phyloP scores from a whole-genome alignment of 2,797 vertebrate species.

The Sciurus carolinensis region DNA sequence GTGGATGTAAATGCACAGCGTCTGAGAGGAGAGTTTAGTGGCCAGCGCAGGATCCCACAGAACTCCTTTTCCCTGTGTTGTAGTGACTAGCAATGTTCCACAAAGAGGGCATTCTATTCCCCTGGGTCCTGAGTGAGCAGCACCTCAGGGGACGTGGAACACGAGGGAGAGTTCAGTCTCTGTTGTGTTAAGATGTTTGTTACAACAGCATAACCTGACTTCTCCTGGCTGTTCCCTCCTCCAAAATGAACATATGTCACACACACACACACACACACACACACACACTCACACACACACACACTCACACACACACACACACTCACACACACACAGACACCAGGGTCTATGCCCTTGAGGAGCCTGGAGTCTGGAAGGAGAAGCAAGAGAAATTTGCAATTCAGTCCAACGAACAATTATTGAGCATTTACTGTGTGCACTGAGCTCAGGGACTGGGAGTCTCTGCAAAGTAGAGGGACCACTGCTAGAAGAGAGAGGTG shows the following conservation, averaged over 20 bases:
- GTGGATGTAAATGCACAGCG: not conserved
- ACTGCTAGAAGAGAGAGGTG: not conserved
- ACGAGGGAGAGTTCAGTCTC: not conserved
- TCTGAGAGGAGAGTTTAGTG: not conserved
- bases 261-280: too few species aligned
- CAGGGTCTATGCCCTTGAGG: not conserved
- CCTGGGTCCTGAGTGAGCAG: not conserved
- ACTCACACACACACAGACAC: too few species aligned
- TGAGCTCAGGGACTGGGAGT: not conserved
- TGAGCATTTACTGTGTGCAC: not conserved
- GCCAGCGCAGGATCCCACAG: too few species aligned
- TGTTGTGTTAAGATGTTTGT: not conserved
- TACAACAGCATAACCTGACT: not conserved
- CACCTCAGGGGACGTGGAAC: not conserved
- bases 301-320: too few species aligned
- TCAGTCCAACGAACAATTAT: not conserved
- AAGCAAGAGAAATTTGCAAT: not conserved
- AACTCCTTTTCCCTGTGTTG: not conserved
- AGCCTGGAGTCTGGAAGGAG: not conserved
- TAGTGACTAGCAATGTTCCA: not conserved
- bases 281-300: too few species aligned
- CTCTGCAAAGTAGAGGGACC: not conserved
- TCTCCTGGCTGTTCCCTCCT: not conserved
- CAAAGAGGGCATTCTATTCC: not conserved
- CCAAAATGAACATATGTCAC: not conserved